Evolutionary conservation across 2,888 invertebrate genomes (phyloP).

Genomic region (Barypeithes pellucidus): DNA sequence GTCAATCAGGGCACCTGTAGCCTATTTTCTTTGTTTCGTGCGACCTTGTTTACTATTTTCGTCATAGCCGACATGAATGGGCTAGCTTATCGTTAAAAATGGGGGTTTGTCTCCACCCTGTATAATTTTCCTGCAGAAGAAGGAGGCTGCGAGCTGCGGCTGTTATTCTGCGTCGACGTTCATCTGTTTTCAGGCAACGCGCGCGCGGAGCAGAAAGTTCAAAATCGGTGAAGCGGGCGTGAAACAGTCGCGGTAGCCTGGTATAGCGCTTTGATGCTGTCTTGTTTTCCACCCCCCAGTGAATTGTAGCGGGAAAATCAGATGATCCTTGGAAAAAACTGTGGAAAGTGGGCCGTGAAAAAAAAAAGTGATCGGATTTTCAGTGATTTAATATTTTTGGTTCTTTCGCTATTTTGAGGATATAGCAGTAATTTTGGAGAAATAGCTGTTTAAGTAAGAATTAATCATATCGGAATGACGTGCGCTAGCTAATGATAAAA

Average conservation of each 20-base stretch:
- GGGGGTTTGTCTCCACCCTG: slow-evolving; percentile 9
- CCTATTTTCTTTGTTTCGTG: slow-evolving; percentile 13
- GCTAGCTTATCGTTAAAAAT: background rate
- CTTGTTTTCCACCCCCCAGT: slow-evolving; percentile 23
- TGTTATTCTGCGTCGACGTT: slow-evolving; percentile 36
- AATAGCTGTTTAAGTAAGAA: slow-evolving; percentile 10
- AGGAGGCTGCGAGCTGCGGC: slow-evolving; percentile 30
- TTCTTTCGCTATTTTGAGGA: background rate
- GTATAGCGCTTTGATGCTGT: slow-evolving; percentile 28
- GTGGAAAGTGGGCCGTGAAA: slow-evolving; percentile 16
- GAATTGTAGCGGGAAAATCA: slow-evolving; percentile 23
- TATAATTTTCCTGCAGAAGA: slow-evolving; percentile 34
- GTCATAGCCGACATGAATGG: slow-evolving; percentile 10
- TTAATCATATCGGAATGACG: background rate
- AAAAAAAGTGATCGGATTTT: background rate
- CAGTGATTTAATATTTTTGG: slow-evolving; percentile 11
- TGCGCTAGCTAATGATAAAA: slow-evolving; percentile 6
- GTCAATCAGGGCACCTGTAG: slow-evolving; percentile 30
- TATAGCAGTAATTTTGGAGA: background rate
- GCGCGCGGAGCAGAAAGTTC: slow-evolving; percentile 36
- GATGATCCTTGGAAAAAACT: slow-evolving; percentile 13
- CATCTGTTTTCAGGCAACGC: slow-evolving; percentile 25
- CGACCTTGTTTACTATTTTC: slow-evolving; percentile 32
- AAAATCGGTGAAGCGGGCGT: slow-evolving; percentile 36
- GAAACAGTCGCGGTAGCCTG: slow-evolving; percentile 39